These are phyloP conservation scores for Paramuricea clavata DNA, from an alignment of 92 coral and sea anemone species.

Conservation along the genomic window DNA sequence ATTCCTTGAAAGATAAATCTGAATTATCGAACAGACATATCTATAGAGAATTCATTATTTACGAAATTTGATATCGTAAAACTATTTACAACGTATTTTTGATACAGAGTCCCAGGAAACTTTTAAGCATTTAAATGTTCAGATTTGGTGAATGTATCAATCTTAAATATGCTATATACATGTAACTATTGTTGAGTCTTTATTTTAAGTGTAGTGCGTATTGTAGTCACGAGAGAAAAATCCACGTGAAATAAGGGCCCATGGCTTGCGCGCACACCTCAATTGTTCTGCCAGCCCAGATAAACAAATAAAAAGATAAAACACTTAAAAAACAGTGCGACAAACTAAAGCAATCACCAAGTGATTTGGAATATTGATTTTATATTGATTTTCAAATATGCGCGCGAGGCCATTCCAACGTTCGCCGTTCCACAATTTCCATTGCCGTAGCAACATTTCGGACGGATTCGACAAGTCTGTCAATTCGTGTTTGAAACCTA, in stretches of 20 bases:
- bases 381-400: no score
- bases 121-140: neutral
- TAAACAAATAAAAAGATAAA: slow-evolving; percentile 10
- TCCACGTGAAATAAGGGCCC: neutral
- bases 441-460: neutral
- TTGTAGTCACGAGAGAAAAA: neutral
- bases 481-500: neutral
- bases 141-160: neutral
- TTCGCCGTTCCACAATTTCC: neutral
- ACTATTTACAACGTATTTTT: neutral
- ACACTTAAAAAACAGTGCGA: neutral
- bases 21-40: slow-evolving; percentile 14
- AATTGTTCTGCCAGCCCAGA: neutral
- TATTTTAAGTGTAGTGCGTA: neutral
- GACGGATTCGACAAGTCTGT: neutral
- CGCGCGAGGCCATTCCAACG: neutral
- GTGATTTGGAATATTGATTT: neutral
- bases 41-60: neutral
- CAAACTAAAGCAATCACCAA: slow-evolving; percentile 1
- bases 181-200: neutral
- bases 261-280: neutral
- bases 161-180: neutral
- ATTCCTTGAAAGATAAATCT: neutral
- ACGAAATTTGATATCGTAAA: slow-evolving; percentile 4
- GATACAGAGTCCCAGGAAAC: neutral